Conservation (phyloP, 2,797 vertebrate species). For the Halcyon smyrnensis region DNA sequence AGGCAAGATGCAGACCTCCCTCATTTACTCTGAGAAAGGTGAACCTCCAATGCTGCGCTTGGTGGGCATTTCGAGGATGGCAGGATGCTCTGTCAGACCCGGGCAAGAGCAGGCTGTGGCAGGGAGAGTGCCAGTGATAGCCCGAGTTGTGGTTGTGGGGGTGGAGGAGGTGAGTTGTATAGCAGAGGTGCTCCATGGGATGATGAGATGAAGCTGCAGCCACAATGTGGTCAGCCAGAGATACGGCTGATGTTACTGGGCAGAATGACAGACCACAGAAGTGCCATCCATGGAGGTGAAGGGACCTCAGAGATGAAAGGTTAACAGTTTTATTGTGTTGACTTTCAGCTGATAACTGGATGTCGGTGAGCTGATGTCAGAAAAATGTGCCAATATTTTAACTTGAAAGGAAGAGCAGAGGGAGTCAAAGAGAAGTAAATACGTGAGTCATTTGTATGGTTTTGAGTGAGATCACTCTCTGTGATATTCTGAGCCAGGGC, state of each 20-base stretch:
- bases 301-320: background rate
- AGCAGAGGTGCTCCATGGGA: background rate
- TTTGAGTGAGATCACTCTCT: constrained; percentile 11
- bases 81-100: background rate
- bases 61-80: fast-evolving
- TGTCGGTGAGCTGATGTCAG: constrained; percentile 42
- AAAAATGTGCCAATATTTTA: constrained; percentile 9
- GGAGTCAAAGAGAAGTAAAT: constrained; percentile 10
- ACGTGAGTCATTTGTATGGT: constrained; percentile 31
- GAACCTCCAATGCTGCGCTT: fast-evolving
- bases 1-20: too few species aligned
- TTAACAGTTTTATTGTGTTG: background rate
- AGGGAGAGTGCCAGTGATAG: background rate
- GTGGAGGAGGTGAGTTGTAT: background rate
- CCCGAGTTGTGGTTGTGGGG: background rate
- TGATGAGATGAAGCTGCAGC: fast-evolving
- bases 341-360: constrained; percentile 17
- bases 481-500: constrained; percentile 5
- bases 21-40: fast-evolving
- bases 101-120: background rate
- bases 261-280: background rate
- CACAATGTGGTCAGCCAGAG: background rate
- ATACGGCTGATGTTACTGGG: background rate
- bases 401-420: constrained; percentile 46
- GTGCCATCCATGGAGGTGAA: background rate